phyloP scores from a whole-genome alignment of 2,797 vertebrate species.

The Acanthornis magna region DNA sequence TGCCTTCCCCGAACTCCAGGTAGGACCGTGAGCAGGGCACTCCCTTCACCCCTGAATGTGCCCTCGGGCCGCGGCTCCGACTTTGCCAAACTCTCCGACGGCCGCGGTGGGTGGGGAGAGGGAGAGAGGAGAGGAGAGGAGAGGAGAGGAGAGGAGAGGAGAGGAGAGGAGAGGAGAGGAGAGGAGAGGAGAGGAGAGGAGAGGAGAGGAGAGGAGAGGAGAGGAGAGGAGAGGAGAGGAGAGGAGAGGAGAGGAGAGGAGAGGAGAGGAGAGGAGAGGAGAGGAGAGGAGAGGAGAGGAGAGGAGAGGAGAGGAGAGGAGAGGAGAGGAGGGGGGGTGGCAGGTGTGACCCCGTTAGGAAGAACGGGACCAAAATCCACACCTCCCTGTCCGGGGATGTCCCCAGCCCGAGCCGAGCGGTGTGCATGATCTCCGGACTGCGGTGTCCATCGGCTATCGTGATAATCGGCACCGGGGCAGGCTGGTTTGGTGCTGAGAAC shows the following conservation, averaged over 20 bases:
- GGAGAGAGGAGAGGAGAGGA: neutral
- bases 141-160: too few species aligned
- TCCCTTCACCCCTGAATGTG: fast-evolving
- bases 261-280: too few species aligned
- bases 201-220: too few species aligned
- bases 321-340: neutral
- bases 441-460: fast-evolving
- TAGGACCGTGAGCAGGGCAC: fast-evolving
- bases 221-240: too few species aligned
- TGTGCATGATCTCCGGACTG: fast-evolving
- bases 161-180: too few species aligned
- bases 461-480: fast-evolving
- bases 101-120: neutral
- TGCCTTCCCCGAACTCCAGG: neutral
- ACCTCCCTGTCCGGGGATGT: fast-evolving
- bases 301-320: too few species aligned
- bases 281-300: too few species aligned
- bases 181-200: too few species aligned
- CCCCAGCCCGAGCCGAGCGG: fast-evolving
- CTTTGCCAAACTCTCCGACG: neutral
- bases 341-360: neutral
- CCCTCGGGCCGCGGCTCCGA: fast-evolving
- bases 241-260: too few species aligned
- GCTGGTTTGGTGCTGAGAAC: neutral
- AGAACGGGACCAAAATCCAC: fast-evolving